A percentile compares a stretch with the other conserved stretches of the same genome.
phyloP scores from a whole-genome alignment of 2,113 vertebrate species.

The Kryptolebias marmoratus region DNA sequence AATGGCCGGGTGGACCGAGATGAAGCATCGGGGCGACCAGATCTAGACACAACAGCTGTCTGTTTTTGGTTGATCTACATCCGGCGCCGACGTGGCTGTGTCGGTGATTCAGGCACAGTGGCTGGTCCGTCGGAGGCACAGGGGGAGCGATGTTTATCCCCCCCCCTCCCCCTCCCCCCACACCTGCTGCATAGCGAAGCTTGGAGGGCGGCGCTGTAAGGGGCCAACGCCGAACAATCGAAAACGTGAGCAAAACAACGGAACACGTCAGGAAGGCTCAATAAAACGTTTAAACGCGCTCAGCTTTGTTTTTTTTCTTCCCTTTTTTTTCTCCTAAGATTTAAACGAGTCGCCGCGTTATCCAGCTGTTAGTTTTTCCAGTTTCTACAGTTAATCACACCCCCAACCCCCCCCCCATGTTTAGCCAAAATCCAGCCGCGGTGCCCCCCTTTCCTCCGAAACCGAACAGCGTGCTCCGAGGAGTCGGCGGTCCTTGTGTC shows the following conservation, averaged over 20 bases:
- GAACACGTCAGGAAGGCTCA: background rate
- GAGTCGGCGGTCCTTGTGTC: constrained; percentile 31
- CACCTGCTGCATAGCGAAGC: constrained; percentile 7
- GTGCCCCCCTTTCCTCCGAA: constrained; percentile 46
- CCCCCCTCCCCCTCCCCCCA: too few relatives aligned
- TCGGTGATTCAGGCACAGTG: constrained; percentile 63
- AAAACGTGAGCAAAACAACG: background rate
- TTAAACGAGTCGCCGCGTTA: background rate
- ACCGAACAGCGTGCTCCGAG: constrained; percentile 56
- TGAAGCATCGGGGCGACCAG: constrained; percentile 18
- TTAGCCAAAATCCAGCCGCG: constrained; percentile 34
- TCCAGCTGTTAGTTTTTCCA: constrained; percentile 22
- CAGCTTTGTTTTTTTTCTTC: background rate
- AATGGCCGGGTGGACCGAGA: background rate
- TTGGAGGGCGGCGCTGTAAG: background rate
- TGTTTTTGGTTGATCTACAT: background rate
- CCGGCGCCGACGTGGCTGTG: constrained; percentile 50
- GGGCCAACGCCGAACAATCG: background rate
- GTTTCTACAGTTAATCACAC: constrained; percentile 10
- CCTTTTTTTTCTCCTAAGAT: background rate
- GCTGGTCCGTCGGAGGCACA: constrained; percentile 62
- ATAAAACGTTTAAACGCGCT: background rate
- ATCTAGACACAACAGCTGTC: constrained; percentile 19
- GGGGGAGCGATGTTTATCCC: constrained; percentile 23
- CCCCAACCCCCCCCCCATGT: constrained; percentile 3